Conservation (phyloP, 2,888 invertebrate genomes). For the Hemicrepidius hirtus region DNA sequence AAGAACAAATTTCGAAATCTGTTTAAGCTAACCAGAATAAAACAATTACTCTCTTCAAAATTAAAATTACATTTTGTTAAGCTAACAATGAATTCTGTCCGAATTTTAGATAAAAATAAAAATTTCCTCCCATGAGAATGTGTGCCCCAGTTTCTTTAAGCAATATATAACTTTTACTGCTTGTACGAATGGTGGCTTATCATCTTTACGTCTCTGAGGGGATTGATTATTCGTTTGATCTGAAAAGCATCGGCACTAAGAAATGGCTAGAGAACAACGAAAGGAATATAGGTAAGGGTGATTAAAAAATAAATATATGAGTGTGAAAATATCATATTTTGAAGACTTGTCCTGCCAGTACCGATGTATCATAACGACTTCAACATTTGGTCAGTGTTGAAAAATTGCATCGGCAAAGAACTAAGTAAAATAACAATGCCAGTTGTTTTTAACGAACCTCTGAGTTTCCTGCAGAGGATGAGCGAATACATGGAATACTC, state of each 20-base stretch:
- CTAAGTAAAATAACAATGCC: constrained; percentile 98
- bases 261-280: constrained; percentile 57
- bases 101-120: constrained; percentile 4
- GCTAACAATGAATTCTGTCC: not conserved
- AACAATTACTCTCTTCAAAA: constrained; percentile 4
- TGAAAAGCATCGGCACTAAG: constrained; percentile 40
- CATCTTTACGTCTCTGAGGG: constrained; percentile 23
- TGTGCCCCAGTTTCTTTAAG: constrained; percentile 6
- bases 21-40: not conserved
- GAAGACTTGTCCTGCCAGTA: constrained; percentile 81
- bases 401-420: constrained; percentile 94
- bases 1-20: not conserved
- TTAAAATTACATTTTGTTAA: not conserved
- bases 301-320: not conserved
- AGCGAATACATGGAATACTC: constrained; percentile 96
- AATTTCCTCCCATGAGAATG: not conserved
- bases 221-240: constrained; percentile 28
- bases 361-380: constrained; percentile 87
- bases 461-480: constrained; percentile 95
- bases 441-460: constrained; percentile 96
- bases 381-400: constrained; percentile 92
- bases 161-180: constrained; percentile 11
- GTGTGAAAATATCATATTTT: constrained; percentile 52
- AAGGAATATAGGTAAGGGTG: constrained; percentile 49
- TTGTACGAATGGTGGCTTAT: constrained; percentile 38